Base-by-base conservation (phyloP, 2,888 invertebrate species). In the Netelia inedita region DNA sequence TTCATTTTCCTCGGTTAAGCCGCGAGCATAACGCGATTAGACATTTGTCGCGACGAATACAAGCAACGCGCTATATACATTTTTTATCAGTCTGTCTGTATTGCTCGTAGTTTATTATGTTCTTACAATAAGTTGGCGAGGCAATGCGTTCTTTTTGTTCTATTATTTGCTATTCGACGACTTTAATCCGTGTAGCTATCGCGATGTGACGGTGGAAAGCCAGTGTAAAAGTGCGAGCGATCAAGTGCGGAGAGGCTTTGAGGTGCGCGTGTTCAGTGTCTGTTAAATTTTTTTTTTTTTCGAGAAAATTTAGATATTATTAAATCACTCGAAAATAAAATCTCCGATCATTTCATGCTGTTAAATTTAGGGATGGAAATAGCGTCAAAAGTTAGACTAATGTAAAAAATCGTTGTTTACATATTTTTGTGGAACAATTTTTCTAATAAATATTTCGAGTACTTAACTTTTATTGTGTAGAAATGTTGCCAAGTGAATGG, bases 11-110 rank as follows among this genome's bases (percentile, higher is more conserved):
- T 57, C 63, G 57, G 35, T 69, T 35, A 23, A 63, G 50, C 63
- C 78, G 81, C 61, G 41, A n/a, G 35, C 65, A 63, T 72, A 68
- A 76, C 75, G 59, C 65, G 71, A 63, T 83, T 61, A 43, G 50
- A 23, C 79, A 46, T 16, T n/a, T 28, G 50, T 35, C 8, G 2
- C 2, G 43, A 66, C 41, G 59, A 55, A 21, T 14, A 14, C 14
- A 41, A 55, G 28, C 41, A 71, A 53, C 61, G 23, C 35, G n/a
- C 16, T 21, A 2, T 10, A 9, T 6, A 35, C 43, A 61, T 43
- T 61, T 72, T 76, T 50, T 68, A 53, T 69, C 83, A 19, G 21
- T 72, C 35, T 21, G 28, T 63, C 16, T 50, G 78, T 55, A 71
- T 78, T 16, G 69, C 63, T 57, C 28, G 50, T 9, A 35, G 21